Evolutionary conservation across 2,888 invertebrate species (phyloP).

Genomic region (Drosophila affinis): DNA sequence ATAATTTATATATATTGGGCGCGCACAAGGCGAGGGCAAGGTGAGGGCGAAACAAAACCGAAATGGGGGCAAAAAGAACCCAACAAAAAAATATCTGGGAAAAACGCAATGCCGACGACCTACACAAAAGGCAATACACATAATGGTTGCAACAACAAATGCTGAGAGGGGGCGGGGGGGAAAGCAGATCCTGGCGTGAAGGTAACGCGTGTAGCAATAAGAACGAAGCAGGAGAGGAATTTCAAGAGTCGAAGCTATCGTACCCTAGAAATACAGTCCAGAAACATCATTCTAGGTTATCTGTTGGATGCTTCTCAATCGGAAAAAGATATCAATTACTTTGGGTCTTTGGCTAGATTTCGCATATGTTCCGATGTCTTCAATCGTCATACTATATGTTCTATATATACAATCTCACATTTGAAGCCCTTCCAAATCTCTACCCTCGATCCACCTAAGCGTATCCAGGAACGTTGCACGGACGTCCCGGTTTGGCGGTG

Average conservation of each 20-base stretch:
- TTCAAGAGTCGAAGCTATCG: conserved; percentile 20
- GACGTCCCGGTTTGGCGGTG: conserved; percentile 16
- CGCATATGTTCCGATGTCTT: no score
- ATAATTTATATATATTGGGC: conserved; percentile 80
- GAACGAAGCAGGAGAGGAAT: background rate
- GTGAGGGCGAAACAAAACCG: conserved; percentile 51
- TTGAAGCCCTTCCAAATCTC: background rate
- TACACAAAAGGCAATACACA: conserved; percentile 69
- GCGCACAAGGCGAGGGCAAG: conserved; percentile 44
- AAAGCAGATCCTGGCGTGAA: conserved; percentile 27
- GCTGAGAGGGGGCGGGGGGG: background rate
- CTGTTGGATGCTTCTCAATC: no score
- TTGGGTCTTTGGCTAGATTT: no score
- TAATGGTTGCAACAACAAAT: conserved; percentile 59
- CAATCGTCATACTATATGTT: no score
- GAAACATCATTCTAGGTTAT: no score
- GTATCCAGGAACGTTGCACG: conserved; percentile 44
- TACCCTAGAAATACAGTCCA: conserved; percentile 30
- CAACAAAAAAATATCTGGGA: conserved; percentile 21
- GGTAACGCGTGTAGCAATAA: conserved; percentile 43
- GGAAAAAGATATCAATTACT: no score
- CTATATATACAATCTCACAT: background rate
- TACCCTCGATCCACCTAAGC: conserved; percentile 1
- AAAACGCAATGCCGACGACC: conserved; percentile 62
- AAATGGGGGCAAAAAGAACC: conserved; percentile 26